Evolutionary conservation across 2,113 vertebrate genomes (phyloP).

Genomic region (Rhombomys opimus): DNA sequence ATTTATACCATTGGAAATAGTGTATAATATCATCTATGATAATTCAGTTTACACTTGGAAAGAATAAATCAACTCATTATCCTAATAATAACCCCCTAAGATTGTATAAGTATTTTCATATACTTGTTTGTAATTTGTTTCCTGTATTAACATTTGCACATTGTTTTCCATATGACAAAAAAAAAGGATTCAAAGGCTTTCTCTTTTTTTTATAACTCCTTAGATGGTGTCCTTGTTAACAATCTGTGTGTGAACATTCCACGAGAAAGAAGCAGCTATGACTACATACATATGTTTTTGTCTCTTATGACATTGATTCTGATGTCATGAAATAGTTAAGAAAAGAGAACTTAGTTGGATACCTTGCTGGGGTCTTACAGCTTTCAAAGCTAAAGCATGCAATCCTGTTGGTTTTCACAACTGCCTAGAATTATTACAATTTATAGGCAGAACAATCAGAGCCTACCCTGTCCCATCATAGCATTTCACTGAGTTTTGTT

Average conservation of each 20-base stretch:
- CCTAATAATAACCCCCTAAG: conserved; percentile 34
- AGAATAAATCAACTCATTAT: conserved; percentile 54
- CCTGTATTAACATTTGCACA: conserved; percentile 23
- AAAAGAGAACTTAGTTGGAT: background rate
- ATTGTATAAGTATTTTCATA: conserved; percentile 59
- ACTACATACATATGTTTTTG: background rate
- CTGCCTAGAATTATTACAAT: background rate
- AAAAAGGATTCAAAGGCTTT: conserved; percentile 7
- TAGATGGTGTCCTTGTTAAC: background rate
- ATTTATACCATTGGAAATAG: conserved; percentile 29
- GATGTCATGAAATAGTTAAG: background rate
- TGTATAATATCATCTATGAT: background rate
- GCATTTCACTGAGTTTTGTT: background rate
- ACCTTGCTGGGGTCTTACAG: background rate
- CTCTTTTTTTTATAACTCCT: conserved; percentile 53
- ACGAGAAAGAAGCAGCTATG: conserved; percentile 14
- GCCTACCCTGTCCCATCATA: too few relatives aligned
- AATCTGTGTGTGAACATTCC: conserved; percentile 1
- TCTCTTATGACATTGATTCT: conserved; percentile 10
- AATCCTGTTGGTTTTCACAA: background rate
- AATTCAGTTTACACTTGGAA: conserved; percentile 33
- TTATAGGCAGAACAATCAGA: background rate
- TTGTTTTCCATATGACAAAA: background rate
- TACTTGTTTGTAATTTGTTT: conserved; percentile 3
- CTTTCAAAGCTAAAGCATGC: conserved; percentile 8